Evolutionary conservation across 2,113 vertebrate genomes (phyloP).

Genomic region (Pica pica): DNA sequence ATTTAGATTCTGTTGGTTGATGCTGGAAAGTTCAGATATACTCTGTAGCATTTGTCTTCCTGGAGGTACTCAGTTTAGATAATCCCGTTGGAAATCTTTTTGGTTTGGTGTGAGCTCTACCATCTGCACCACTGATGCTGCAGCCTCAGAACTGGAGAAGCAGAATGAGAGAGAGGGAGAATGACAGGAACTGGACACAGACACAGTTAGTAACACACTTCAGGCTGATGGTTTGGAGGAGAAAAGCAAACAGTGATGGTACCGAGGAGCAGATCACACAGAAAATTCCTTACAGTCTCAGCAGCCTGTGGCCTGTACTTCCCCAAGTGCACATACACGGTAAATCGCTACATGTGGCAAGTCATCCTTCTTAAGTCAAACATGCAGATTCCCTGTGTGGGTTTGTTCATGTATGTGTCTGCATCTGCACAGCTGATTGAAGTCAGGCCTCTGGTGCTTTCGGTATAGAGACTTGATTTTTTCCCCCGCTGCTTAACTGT

Average conservation of each 20-base stretch:
- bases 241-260: neutral
- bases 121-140: neutral
- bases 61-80: neutral
- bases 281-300: neutral
- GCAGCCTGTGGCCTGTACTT: neutral
- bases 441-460: neutral
- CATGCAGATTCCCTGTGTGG: neutral
- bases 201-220: neutral
- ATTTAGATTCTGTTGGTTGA: neutral
- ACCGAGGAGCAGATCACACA: fast-evolving
- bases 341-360: neutral
- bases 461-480: neutral
- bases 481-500: neutral
- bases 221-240: neutral
- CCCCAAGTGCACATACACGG: fast-evolving
- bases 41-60: neutral
- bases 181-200: neutral
- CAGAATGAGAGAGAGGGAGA: neutral
- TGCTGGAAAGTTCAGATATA: neutral
- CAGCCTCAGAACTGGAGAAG: neutral
- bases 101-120: neutral
- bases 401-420: neutral
- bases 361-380: neutral
- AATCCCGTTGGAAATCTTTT: neutral
- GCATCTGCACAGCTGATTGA: neutral